These are phyloP conservation scores for Leucosticte australis DNA, from an alignment of 2,113 vertebrate genomes.

Conservation along the genomic window DNA sequence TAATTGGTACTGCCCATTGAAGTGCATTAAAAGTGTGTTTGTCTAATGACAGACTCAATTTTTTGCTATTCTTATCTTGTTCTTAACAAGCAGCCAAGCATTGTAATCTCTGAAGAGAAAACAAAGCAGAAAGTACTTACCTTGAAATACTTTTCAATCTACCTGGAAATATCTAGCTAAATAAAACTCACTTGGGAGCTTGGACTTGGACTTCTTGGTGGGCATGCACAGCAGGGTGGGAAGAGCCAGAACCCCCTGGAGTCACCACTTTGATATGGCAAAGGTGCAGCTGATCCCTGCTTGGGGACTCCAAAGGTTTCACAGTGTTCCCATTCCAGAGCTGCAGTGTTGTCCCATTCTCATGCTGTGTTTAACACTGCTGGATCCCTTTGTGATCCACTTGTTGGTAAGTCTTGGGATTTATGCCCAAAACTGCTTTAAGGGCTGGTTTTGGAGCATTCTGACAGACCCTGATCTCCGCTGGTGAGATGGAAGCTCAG, in stretches of 20 bases:
- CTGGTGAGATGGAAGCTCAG: neutral
- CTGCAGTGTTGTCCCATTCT: neutral
- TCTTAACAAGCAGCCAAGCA: neutral
- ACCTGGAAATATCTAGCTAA: neutral
- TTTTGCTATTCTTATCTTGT: neutral
- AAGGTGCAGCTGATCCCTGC: neutral
- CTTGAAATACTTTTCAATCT: neutral
- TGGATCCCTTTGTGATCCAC: neutral
- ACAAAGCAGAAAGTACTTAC: neutral
- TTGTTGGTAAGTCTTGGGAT: neutral
- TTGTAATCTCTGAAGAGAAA: neutral
- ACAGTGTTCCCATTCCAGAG: neutral
- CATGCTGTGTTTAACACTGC: neutral
- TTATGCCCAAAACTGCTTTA: neutral
- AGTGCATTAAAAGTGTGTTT: neutral
- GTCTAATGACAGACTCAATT: neutral
- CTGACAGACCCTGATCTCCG: neutral
- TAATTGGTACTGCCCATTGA: neutral
- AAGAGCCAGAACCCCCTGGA: neutral
- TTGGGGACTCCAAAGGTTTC: neutral
- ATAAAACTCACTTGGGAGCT: neutral
- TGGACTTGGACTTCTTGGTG: neutral
- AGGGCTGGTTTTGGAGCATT: neutral
- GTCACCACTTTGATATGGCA: rapidly evolving
- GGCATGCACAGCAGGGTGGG: rapidly evolving